Conservation (phyloP, 2,113 vertebrate species). For the Pituophis catenifer region DNA sequence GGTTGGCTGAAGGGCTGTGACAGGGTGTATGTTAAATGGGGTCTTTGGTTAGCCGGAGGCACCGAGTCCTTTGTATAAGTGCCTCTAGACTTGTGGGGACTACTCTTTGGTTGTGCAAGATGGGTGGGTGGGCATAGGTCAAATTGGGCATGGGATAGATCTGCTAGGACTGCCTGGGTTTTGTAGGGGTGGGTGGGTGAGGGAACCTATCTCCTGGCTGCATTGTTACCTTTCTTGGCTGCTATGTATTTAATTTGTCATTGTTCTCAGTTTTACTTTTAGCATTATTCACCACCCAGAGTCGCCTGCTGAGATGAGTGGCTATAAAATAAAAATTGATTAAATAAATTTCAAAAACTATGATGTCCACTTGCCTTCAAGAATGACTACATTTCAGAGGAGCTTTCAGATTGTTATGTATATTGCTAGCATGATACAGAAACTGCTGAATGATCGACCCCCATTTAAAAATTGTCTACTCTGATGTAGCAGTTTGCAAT, state of each 20-base stretch:
- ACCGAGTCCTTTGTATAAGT: too few species aligned
- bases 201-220: background rate
- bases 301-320: background rate
- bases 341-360: conserved; percentile 4
- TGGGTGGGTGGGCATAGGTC: too few species aligned
- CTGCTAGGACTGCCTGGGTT: too few species aligned
- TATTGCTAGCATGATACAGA: background rate
- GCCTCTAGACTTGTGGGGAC: too few species aligned
- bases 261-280: background rate
- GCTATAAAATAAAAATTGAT: background rate
- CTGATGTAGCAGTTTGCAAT: background rate
- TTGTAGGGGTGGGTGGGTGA: too few species aligned
- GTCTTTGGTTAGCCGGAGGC: too few species aligned
- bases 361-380: background rate
- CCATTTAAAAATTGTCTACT: background rate
- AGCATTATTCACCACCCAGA: background rate
- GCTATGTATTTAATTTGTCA: background rate
- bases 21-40: too few species aligned
- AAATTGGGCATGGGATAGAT: background rate
- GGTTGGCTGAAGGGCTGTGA: too few species aligned
- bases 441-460: background rate
- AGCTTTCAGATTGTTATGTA: background rate
- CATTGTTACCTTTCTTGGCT: background rate
- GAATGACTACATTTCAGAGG: background rate
- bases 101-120: background rate